Conservation (phyloP, 2,888 invertebrate species). For the Uropetala carovei region DNA sequence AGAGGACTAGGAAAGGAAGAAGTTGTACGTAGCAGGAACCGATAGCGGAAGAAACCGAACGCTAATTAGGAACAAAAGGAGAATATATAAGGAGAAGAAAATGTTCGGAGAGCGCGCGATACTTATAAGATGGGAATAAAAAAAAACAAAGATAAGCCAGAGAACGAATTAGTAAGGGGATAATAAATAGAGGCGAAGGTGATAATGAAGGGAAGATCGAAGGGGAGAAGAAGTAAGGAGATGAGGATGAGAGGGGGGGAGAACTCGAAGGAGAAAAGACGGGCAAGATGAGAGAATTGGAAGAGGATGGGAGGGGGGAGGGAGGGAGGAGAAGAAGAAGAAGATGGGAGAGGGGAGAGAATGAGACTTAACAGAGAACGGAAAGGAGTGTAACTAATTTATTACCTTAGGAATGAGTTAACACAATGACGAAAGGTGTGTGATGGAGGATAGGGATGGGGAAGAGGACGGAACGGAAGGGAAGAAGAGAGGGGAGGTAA, state of each 20-base stretch:
- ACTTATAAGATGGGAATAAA: neutral
- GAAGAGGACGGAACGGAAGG: neutral
- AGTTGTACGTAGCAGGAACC: neutral
- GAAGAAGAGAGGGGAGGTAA: neutral
- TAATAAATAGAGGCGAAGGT: neutral
- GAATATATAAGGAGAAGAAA: neutral
- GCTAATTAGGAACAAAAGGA: neutral
- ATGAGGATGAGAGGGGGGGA: neutral
- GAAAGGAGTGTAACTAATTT: conserved; percentile 56
- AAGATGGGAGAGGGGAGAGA: neutral
- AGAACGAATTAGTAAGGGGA: conserved; percentile 25
- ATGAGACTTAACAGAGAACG: conserved; percentile 15
- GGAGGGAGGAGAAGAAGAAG: neutral
- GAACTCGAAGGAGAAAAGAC: neutral
- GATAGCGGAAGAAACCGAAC: neutral
- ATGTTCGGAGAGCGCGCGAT: conserved; percentile 1
- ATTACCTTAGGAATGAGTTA: conserved; percentile 11
- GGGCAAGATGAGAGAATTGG: neutral
- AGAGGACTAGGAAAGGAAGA: neutral
- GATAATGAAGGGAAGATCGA: neutral
- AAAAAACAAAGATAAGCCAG: neutral
- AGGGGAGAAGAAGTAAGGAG: neutral
- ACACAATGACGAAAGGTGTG: conserved; percentile 51
- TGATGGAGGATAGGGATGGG: conserved; percentile 50
- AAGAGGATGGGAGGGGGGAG: neutral